Evolutionary conservation across 2,888 invertebrate species (phyloP).

Genomic region (Drosophila cracens): DNA sequence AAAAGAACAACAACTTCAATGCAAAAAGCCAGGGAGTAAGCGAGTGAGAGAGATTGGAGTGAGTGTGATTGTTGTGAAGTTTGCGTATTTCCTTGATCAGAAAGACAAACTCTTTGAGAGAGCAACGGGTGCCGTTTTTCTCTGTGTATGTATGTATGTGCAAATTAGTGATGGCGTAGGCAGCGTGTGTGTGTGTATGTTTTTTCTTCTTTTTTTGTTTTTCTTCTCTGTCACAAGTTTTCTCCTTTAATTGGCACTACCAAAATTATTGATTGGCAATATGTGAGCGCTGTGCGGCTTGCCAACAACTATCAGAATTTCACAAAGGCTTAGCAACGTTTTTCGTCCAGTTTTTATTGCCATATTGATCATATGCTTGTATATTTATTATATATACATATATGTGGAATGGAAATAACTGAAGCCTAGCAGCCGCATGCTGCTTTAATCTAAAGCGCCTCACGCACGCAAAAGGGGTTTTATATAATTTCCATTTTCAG

Average conservation of each 20-base stretch:
- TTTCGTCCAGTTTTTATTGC: slow-evolving; percentile 30
- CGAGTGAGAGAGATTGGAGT: slow-evolving; percentile 26
- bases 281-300: slow-evolving; percentile 22
- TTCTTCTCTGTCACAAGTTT: slow-evolving; percentile 11
- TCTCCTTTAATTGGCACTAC: slow-evolving; percentile 46
- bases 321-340: slow-evolving; percentile 32
- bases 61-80: slow-evolving; percentile 37
- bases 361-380: slow-evolving; percentile 51
- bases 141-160: slow-evolving; percentile 18
- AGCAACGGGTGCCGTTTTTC: slow-evolving; percentile 39
- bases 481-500: slow-evolving; percentile 80
- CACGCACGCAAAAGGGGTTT: slow-evolving; percentile 61
- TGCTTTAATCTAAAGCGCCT: slow-evolving; percentile 52
- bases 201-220: slow-evolving; percentile 8
- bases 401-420: slow-evolving; percentile 32
- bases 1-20: slow-evolving; percentile 41
- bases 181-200: slow-evolving; percentile 10
- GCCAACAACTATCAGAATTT: slow-evolving; percentile 57
- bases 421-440: slow-evolving; percentile 41
- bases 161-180: slow-evolving; percentile 14
- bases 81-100: slow-evolving; percentile 64
- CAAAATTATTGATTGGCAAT: slow-evolving; percentile 53
- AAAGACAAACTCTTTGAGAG: slow-evolving; percentile 43
- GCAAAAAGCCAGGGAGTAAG: slow-evolving; percentile 55
- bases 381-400: neutral